These are phyloP conservation scores for Enteromius trimaculatus DNA, from an alignment of 2,797 vertebrate species.

Conservation along the genomic window DNA sequence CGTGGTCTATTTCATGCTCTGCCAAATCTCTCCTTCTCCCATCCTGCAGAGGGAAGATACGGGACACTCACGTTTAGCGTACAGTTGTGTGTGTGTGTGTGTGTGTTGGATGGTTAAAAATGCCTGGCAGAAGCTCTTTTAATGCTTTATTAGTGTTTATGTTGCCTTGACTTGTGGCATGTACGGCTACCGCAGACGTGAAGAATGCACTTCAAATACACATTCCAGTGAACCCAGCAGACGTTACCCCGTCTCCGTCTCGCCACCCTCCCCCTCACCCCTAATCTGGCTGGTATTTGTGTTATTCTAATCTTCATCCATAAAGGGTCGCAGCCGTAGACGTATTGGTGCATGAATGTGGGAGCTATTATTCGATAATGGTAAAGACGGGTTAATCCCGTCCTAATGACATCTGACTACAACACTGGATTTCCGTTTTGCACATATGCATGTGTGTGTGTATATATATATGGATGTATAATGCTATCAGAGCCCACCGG, in stretches of 20 bases:
- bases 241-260: slow-evolving; percentile 18
- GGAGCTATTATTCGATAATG: slow-evolving; percentile 41
- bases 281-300: slow-evolving; percentile 53
- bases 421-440: slow-evolving; percentile 30
- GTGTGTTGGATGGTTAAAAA: slow-evolving; percentile 40
- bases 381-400: slow-evolving; percentile 41
- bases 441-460: not conserved
- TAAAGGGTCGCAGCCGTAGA: slow-evolving; percentile 28
- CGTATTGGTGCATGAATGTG: slow-evolving; percentile 8
- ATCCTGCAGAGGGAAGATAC: slow-evolving; percentile 53
- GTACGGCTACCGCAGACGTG: slow-evolving; percentile 27
- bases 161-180: slow-evolving; percentile 44
- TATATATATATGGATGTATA: not conserved
- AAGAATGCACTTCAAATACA: slow-evolving; percentile 32
- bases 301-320: slow-evolving; percentile 40
- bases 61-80: slow-evolving; percentile 27
- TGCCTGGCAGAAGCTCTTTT: slow-evolving; percentile 45
- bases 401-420: slow-evolving; percentile 38
- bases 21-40: slow-evolving; percentile 56
- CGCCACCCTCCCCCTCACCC: slow-evolving; percentile 10
- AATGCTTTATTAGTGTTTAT: slow-evolving; percentile 49
- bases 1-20: slow-evolving; percentile 59
- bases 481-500: slow-evolving; percentile 36
- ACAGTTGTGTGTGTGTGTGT: slow-evolving; percentile 33
- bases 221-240: slow-evolving; percentile 36